Conservation (phyloP, 2,797 vertebrate species). For the Varecia variegata region DNA sequence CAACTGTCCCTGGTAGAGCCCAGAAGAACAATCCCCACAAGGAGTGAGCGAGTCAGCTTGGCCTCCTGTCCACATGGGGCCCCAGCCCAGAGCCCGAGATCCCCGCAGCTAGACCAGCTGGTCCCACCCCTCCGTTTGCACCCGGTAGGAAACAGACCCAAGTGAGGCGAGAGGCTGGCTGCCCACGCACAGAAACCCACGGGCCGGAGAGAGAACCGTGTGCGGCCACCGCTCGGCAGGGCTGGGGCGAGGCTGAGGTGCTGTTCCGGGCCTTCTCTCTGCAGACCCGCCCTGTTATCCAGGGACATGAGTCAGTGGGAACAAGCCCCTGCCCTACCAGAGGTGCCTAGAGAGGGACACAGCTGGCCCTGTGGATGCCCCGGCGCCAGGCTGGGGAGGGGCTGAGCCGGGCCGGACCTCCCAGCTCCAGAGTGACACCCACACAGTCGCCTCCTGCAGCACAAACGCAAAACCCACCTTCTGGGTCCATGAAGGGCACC, state of each 20-base stretch:
- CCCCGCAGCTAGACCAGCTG: background rate
- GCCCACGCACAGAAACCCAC: background rate
- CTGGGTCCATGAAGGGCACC: background rate
- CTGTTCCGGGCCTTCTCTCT: background rate
- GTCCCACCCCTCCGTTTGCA: background rate
- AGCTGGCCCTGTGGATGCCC: fast-evolving
- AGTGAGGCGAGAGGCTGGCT: background rate
- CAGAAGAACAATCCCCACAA: background rate
- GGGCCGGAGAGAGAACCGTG: background rate
- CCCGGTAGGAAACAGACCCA: background rate
- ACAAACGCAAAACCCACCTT: too few species aligned
- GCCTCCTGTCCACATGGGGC: fast-evolving
- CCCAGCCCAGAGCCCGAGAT: background rate
- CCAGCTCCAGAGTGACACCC: fast-evolving
- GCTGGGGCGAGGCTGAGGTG: too few species aligned
- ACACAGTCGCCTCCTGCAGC: background rate
- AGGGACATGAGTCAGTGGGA: background rate
- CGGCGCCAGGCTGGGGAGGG: fast-evolving
- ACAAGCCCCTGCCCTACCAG: background rate
- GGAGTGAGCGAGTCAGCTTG: too few species aligned
- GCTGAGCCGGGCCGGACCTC: fast-evolving
- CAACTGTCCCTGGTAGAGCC: too few species aligned
- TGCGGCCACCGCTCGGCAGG: background rate
- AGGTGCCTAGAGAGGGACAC: fast-evolving
- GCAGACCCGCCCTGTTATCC: background rate